Conservation (phyloP, 2,888 invertebrate species). For the Orthonychiurus folsomi region DNA sequence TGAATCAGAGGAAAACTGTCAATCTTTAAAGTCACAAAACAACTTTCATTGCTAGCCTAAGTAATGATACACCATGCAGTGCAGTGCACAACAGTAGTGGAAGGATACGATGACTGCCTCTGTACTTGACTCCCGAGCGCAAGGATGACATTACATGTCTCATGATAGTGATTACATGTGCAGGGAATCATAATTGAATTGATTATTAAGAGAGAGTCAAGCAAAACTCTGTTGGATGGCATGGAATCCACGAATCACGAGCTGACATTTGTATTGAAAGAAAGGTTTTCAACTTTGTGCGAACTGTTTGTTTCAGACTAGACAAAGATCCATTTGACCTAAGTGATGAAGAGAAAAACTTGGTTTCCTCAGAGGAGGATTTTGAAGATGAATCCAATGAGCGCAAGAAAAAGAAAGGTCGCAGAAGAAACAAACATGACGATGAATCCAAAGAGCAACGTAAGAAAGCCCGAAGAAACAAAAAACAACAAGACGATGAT, state of each 20-base stretch:
- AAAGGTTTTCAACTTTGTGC: background rate
- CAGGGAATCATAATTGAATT: background rate
- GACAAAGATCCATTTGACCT: background rate
- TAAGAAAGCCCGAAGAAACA: background rate
- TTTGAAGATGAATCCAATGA: too few relatives aligned
- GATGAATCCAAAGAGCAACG: background rate
- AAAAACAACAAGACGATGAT: background rate
- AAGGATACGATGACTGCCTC: too few relatives aligned
- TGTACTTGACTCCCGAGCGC: too few relatives aligned
- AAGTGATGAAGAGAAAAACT: background rate
- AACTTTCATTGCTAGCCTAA: background rate
- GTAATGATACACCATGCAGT: too few relatives aligned
- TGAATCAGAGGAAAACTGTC: background rate
- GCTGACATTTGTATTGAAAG: background rate
- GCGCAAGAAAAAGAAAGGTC: background rate
- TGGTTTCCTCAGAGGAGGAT: background rate
- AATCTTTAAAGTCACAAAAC: background rate
- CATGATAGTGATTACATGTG: too few relatives aligned
- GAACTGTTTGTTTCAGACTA: background rate
- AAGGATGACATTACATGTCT: too few relatives aligned
- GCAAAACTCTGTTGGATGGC: background rate
- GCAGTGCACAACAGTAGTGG: too few relatives aligned
- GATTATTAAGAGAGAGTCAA: background rate
- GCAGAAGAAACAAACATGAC: background rate
- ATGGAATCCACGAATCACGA: background rate